Conservation (phyloP, 1,140 invertebrate genomes). For the Varroa destructor region DNA sequence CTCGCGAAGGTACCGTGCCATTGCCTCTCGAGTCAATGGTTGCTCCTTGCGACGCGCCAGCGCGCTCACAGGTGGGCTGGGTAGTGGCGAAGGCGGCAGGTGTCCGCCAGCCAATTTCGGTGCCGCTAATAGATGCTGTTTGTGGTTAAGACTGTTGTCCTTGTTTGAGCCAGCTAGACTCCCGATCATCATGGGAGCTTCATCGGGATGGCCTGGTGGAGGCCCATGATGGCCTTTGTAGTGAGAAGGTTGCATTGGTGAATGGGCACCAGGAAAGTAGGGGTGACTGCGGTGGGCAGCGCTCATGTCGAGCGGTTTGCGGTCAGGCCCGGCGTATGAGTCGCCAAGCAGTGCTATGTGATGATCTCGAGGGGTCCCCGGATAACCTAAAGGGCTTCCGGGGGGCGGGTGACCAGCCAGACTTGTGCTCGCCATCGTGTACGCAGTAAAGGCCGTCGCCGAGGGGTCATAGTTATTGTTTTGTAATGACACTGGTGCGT, state of each 20-base stretch:
- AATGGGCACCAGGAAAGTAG: constrained; percentile 11
- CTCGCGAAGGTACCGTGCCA: constrained; percentile 86
- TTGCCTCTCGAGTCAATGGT: constrained; percentile 69
- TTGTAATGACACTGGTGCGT: constrained; percentile 21
- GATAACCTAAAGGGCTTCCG: background rate
- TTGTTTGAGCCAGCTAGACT: constrained; percentile 23
- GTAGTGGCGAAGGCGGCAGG: constrained; percentile 14
- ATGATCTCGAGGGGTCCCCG: background rate
- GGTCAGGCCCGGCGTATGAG: constrained; percentile 1
- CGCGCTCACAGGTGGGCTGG: constrained; percentile 18
- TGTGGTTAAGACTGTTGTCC: constrained; percentile 20
- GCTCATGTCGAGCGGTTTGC: constrained; percentile 20
- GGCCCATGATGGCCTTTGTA: constrained; percentile 10
- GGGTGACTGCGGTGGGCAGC: constrained; percentile 21
- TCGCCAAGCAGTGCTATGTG: constrained; percentile 9
- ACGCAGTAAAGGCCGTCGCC: constrained; percentile 16
- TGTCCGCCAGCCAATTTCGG: constrained; percentile 21
- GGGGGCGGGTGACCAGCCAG: background rate
- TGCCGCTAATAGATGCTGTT: background rate
- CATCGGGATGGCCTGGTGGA: constrained; percentile 18
- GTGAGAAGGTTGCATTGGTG: constrained; percentile 2
- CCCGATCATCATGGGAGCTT: constrained; percentile 11
- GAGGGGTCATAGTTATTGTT: constrained; percentile 25
- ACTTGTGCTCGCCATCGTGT: constrained; percentile 10
- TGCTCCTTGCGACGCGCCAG: constrained; percentile 17